Conservation (phyloP, 1,140 invertebrate genomes). For the Metaphire vulgaris region DNA sequence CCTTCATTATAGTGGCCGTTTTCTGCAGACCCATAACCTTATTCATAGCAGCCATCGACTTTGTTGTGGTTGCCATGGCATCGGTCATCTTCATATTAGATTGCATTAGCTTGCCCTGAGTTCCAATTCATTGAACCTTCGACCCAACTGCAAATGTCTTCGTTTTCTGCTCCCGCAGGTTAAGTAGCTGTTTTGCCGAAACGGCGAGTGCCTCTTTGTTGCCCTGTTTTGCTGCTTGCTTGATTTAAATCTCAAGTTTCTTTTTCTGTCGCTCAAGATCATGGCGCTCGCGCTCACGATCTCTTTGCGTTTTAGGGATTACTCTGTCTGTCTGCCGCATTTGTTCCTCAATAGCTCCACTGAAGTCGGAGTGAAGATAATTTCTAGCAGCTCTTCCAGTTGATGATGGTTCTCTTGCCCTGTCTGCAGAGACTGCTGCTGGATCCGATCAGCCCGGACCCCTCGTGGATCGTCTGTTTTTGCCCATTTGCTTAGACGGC, state of each 20-base stretch:
- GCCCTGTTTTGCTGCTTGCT: slow-evolving; percentile 75
- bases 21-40: slow-evolving; percentile 77
- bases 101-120: slow-evolving; percentile 70
- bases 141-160: slow-evolving; percentile 68
- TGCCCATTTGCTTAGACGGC: too few relatives aligned
- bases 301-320: too few relatives aligned
- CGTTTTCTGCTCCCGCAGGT: slow-evolving; percentile 78
- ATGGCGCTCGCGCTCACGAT: too few relatives aligned
- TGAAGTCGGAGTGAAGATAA: too few relatives aligned
- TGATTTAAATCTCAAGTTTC: slow-evolving; percentile 84
- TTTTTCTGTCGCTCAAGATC: too few relatives aligned
- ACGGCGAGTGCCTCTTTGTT: slow-evolving; percentile 71
- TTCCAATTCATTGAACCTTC: slow-evolving; percentile 67
- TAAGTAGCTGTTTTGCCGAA: slow-evolving; percentile 80
- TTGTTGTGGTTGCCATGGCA: slow-evolving; percentile 76
- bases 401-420: too few relatives aligned
- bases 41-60: slow-evolving; percentile 82
- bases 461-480: too few relatives aligned
- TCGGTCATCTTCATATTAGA: slow-evolving; percentile 76
- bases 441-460: too few relatives aligned
- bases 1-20: slow-evolving; percentile 70
- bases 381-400: too few relatives aligned
- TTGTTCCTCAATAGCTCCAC: too few relatives aligned
- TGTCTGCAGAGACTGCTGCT: too few relatives aligned
- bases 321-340: too few relatives aligned